A percentile compares a stretch with the other conserved stretches of the same genome.
Conservation (phyloP, 2,888 invertebrate genomes). For the Drosophila acutilabella region DNA sequence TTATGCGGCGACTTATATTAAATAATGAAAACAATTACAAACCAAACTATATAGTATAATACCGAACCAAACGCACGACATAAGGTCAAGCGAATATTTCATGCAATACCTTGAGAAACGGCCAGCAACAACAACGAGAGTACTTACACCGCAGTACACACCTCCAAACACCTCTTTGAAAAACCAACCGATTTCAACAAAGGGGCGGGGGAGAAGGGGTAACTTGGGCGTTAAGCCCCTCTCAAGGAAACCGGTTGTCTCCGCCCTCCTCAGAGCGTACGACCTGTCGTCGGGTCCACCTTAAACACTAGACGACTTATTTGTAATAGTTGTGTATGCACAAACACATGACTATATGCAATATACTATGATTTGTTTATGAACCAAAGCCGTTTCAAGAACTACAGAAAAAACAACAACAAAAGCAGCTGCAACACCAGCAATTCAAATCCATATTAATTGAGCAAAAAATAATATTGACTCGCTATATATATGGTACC, state of each 20-base stretch:
- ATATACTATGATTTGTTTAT: constrained; percentile 25
- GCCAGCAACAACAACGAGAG: constrained; percentile 6
- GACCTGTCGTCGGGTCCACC: constrained; percentile 37
- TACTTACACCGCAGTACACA: background rate
- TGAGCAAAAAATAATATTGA: constrained; percentile 66
- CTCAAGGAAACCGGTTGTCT: constrained; percentile 62
- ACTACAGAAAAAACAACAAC: constrained; percentile 3
- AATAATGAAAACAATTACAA: constrained; percentile 62
- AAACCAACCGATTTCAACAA: constrained; percentile 40
- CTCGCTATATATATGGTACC: constrained; percentile 23
- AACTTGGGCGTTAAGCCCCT: background rate
- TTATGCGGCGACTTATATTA: constrained; percentile 21
- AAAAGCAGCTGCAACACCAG: background rate
- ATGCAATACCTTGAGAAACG: constrained; percentile 73
- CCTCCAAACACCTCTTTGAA: constrained; percentile 7
- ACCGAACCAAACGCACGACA: constrained; percentile 37
- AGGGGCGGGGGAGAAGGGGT: background rate
- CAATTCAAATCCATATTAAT: constrained; percentile 52
- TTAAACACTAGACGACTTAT: constrained; percentile 30
- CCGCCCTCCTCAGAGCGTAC: constrained; percentile 12
- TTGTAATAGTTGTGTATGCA: constrained; percentile 50
- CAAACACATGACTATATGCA: too few relatives aligned
- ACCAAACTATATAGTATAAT: constrained; percentile 46
- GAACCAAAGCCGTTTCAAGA: constrained; percentile 18
- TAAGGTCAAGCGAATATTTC: constrained; percentile 72